Conservation (phyloP, 2,888 invertebrate genomes). For the Formica aserva region DNA sequence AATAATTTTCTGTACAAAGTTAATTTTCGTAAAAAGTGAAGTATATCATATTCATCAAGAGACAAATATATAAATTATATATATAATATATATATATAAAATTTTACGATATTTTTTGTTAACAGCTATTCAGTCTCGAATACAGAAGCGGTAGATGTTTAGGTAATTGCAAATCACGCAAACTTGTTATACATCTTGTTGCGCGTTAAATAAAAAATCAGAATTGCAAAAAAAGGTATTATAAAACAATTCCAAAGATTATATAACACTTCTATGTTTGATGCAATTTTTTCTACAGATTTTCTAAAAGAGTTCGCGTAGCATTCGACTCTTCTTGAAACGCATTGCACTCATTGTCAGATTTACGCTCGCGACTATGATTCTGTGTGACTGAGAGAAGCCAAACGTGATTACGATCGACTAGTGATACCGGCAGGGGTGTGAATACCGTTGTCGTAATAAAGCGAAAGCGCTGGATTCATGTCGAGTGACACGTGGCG, state of each 20-base stretch:
- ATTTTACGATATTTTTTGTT: neutral
- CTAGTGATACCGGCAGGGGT: conserved; percentile 70
- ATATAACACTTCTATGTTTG: neutral
- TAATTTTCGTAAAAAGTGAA: neutral
- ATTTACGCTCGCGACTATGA: conserved; percentile 69
- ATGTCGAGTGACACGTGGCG: conserved; percentile 82
- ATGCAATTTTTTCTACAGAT: neutral
- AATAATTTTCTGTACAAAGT: neutral
- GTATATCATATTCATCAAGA: neutral
- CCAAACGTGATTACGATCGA: conserved; percentile 83
- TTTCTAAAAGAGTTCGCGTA: neutral
- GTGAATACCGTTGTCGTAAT: conserved; percentile 75
- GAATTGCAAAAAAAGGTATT: neutral
- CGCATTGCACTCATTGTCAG: neutral
- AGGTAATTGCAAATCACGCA: neutral
- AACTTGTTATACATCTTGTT: neutral
- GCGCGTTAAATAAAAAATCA: neutral
- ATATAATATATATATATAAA: too few species aligned
- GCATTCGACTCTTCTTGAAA: neutral
- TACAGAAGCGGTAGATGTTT: neutral
- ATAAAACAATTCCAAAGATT: neutral
- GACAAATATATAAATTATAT: neutral
- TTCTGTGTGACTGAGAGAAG: conserved; percentile 79
- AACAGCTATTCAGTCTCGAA: neutral
- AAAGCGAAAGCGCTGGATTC: conserved; percentile 76